Percentiles rank a stretch among this genome's conserved stretches.
phyloP scores from a whole-genome alignment of 2,113 vertebrate species.

The Elephas maximus region DNA sequence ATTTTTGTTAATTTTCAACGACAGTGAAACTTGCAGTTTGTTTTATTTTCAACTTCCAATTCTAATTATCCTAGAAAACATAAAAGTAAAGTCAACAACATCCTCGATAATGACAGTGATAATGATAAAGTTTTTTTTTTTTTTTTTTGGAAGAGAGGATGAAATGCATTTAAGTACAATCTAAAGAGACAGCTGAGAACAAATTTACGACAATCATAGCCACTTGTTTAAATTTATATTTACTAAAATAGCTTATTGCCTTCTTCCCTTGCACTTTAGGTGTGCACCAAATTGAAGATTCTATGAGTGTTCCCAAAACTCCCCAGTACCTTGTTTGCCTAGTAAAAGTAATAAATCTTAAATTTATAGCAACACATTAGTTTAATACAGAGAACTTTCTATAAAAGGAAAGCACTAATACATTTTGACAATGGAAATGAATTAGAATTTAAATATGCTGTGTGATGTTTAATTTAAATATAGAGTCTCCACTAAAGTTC shows the following conservation, averaged over 20 bases:
- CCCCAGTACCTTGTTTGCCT: not conserved
- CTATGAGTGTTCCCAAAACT: not conserved
- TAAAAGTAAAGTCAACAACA: not conserved
- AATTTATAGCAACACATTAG: not conserved
- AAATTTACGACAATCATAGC: not conserved
- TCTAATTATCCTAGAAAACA: not conserved
- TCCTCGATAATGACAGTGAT: not conserved
- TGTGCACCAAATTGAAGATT: not conserved
- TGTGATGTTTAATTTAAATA: not conserved
- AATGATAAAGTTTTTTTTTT: too few relatives aligned
- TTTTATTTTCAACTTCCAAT: not conserved
- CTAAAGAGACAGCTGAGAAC: not conserved
- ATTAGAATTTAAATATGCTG: not conserved
- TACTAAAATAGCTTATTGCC: not conserved
- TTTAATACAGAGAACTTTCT: not conserved
- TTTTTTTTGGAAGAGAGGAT: not conserved
- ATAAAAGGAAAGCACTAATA: not conserved
- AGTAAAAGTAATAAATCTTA: not conserved
- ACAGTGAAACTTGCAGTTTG: not conserved
- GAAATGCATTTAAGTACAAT: not conserved
- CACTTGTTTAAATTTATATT: not conserved
- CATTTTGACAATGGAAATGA: not conserved
- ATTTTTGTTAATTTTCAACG: not conserved
- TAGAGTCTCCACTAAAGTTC: not conserved
- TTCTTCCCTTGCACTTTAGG: not conserved